Conservation (phyloP, 2,888 invertebrate species). For the Thalpophila matura region DNA sequence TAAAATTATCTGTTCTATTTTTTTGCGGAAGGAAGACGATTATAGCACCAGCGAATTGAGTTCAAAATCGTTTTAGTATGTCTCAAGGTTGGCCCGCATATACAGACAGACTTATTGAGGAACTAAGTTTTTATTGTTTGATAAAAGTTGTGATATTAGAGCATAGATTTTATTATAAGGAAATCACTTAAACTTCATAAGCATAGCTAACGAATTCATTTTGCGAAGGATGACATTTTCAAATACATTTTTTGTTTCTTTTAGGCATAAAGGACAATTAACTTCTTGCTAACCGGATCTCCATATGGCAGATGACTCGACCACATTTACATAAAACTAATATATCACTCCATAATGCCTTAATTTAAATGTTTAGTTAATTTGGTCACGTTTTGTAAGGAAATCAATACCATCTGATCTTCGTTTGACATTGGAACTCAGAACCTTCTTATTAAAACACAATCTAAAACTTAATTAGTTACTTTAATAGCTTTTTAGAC, state of each 20-base stretch:
- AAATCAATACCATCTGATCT: slow-evolving; percentile 38
- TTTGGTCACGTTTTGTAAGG: slow-evolving; percentile 48
- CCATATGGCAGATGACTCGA: neutral
- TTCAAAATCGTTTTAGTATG: neutral
- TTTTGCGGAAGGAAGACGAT: slow-evolving; percentile 15
- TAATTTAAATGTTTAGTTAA: slow-evolving; percentile 39
- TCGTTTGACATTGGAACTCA: slow-evolving; percentile 36
- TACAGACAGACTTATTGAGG: slow-evolving; percentile 15
- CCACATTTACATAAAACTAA: slow-evolving; percentile 38
- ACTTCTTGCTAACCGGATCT: slow-evolving; percentile 6
- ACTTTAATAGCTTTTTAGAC: too few species aligned
- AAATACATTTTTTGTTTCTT: neutral
- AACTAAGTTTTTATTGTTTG: slow-evolving; percentile 11
- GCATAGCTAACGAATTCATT: neutral
- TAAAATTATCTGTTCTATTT: too few species aligned
- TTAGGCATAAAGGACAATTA: neutral
- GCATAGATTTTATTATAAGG: neutral
- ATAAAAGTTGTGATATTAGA: slow-evolving; percentile 10
- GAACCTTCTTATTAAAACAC: slow-evolving; percentile 7
- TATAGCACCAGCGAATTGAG: neutral
- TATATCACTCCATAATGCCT: slow-evolving; percentile 4
- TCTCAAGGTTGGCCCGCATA: slow-evolving; percentile 16
- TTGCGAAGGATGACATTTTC: neutral
- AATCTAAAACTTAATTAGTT: slow-evolving; percentile 20
- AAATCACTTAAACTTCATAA: neutral